These are phyloP conservation scores for Fukomys damarensis DNA, from an alignment of 2,113 vertebrate species.

Conservation along the genomic window DNA sequence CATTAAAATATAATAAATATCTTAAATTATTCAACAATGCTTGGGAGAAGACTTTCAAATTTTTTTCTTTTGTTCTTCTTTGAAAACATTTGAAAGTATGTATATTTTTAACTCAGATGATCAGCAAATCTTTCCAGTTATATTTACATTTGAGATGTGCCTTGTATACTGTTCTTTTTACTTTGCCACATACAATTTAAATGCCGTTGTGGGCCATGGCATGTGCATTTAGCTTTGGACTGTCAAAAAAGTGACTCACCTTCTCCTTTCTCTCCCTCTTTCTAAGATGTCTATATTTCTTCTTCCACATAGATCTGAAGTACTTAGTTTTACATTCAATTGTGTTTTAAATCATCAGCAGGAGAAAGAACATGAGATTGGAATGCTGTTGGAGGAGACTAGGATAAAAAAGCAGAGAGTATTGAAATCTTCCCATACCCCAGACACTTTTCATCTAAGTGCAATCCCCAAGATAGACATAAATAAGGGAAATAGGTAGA, in stretches of 20 bases:
- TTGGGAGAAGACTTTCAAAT: constrained; percentile 58
- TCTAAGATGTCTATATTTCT: neutral
- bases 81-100: constrained; percentile 66
- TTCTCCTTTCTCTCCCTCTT: neutral
- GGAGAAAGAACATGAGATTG: neutral
- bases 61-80: constrained; percentile 61
- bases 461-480: neutral
- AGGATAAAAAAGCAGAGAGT: neutral
- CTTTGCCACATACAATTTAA: neutral
- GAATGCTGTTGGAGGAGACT: neutral
- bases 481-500: neutral
- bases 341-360: neutral
- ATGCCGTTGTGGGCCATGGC: neutral
- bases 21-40: neutral
- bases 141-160: constrained; percentile 18
- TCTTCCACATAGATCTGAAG: neutral
- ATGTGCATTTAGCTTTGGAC: neutral
- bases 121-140: constrained; percentile 53
- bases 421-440: neutral
- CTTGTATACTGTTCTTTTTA: neutral
- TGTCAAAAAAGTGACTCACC: neutral
- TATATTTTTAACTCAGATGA: constrained; percentile 67
- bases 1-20: neutral
- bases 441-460: neutral
- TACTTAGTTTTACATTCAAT: neutral